phyloP scores from a whole-genome alignment of 2,888 invertebrate genomes.

The Hofmannophila pseudospretella region DNA sequence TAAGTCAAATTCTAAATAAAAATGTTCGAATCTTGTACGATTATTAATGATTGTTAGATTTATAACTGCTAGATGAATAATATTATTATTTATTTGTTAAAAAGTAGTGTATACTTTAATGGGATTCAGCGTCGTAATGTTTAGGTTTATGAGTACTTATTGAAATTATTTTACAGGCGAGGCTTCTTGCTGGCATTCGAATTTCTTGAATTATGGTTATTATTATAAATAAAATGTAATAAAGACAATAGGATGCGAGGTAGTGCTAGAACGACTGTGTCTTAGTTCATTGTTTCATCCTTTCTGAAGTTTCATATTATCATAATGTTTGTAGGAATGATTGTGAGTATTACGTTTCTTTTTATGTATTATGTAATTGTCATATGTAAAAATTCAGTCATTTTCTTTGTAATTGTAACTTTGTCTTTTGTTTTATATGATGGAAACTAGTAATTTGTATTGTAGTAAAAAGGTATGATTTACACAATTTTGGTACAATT shows the following conservation, averaged over 20 bases:
- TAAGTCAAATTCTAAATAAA: conserved; percentile 53
- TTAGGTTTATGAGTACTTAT: conserved; percentile 52
- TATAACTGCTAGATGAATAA: conserved; percentile 46
- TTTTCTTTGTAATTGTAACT: conserved; percentile 51
- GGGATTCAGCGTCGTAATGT: conserved; percentile 25
- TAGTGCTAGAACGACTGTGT: conserved; percentile 15
- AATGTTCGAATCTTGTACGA: conserved; percentile 53
- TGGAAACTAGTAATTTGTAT: conserved; percentile 42
- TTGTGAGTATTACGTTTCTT: conserved; percentile 26
- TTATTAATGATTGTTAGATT: conserved; percentile 46
- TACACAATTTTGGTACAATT: conserved; percentile 21
- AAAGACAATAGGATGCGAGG: conserved; percentile 37
- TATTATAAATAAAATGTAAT: conserved; percentile 33
- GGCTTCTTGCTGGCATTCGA: conserved; percentile 35
- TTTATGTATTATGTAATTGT: conserved; percentile 14
- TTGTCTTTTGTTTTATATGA: conserved; percentile 37
- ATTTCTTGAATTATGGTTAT: conserved; percentile 31
- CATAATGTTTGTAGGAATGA: conserved; percentile 27
- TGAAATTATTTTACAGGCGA: conserved; percentile 40
- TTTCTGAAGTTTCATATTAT: background rate
- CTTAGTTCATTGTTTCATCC: conserved; percentile 6
- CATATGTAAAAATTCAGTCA: conserved; percentile 41
- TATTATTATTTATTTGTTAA: conserved; percentile 56
- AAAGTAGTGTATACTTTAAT: conserved; percentile 43
- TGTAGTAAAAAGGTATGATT: conserved; percentile 30